Conservation (phyloP, 2,888 invertebrate species). For the Lasioglossum vierecki region DNA sequence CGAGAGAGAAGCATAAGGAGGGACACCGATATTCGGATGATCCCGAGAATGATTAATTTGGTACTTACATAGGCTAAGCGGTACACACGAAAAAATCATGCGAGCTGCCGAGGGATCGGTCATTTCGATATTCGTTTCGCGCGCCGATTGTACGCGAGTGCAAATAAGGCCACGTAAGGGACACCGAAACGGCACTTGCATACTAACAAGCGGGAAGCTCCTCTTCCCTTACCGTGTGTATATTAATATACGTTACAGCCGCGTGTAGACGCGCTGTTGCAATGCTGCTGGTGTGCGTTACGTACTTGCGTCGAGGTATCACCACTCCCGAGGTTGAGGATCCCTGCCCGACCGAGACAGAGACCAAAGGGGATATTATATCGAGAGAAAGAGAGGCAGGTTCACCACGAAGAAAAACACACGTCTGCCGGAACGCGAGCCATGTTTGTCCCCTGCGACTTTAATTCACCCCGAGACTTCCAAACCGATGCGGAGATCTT, state of each 20-base stretch:
- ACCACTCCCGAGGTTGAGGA: conserved; percentile 79
- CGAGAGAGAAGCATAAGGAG: neutral
- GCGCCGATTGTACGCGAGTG: conserved; percentile 60
- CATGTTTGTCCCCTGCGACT: conserved; percentile 53
- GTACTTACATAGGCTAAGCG: conserved; percentile 34
- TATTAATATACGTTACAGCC: conserved; percentile 60
- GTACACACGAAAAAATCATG: conserved; percentile 32
- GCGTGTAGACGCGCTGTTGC: conserved; percentile 39
- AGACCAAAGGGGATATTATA: conserved; percentile 51
- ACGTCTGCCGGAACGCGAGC: conserved; percentile 74
- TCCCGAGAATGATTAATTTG: neutral
- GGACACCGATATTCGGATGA: conserved; percentile 9
- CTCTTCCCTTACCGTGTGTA: conserved; percentile 54
- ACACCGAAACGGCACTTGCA: conserved; percentile 69
- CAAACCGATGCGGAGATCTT: conserved; percentile 42
- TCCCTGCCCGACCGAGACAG: conserved; percentile 71
- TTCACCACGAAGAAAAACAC: conserved; percentile 71
- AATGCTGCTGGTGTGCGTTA: conserved; percentile 49
- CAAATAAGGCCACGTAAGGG: conserved; percentile 74
- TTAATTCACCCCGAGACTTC: conserved; percentile 53
- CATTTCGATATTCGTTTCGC: conserved; percentile 58
- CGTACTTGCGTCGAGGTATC: conserved; percentile 61
- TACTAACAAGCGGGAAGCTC: conserved; percentile 68
- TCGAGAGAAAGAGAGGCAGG: conserved; percentile 19
- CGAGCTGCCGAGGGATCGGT: conserved; percentile 46